phyloP scores from a whole-genome alignment of 2,888 invertebrate species.

The Mamestra brassicae region DNA sequence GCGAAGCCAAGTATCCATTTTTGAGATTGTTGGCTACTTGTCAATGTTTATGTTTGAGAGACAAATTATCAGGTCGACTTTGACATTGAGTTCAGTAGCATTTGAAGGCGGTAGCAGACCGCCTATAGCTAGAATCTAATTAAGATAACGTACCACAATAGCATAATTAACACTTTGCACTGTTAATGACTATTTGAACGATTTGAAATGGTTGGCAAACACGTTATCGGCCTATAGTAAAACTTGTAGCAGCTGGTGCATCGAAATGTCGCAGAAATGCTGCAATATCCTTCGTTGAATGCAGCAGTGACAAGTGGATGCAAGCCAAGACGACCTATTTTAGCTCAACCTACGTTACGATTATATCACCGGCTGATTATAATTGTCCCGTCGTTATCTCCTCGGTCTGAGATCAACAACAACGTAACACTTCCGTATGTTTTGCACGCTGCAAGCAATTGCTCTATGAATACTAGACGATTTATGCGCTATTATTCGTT shows the following conservation, averaged over 20 bases:
- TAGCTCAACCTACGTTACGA: conserved; percentile 71
- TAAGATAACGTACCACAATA: conserved; percentile 18
- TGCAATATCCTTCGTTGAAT: conserved; percentile 65
- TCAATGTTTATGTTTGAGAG: conserved; percentile 55
- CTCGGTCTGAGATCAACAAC: conserved; percentile 54
- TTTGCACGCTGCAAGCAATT: conserved; percentile 32
- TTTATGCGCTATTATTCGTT: conserved; percentile 9
- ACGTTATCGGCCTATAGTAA: not conserved
- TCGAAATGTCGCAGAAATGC: conserved; percentile 34
- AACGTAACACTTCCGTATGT: conserved; percentile 42
- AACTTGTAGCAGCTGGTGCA: conserved; percentile 1
- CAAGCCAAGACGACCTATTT: conserved; percentile 83
- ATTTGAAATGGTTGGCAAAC: not conserved
- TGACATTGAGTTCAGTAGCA: conserved; percentile 52
- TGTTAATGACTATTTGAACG: conserved; percentile 1
- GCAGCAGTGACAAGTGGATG: conserved; percentile 77
- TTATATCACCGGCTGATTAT: conserved; percentile 64
- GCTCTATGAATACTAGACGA: conserved; percentile 27
- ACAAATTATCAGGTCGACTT: conserved; percentile 45
- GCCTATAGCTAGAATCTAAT: conserved; percentile 8
- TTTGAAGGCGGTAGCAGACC: conserved; percentile 16
- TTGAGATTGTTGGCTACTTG: conserved; percentile 56
- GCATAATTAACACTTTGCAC: not conserved
- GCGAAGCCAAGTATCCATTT: conserved; percentile 49
- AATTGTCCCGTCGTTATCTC: conserved; percentile 57